Evolutionary conservation across 2,797 vertebrate genomes (phyloP).

Genomic region (Buceros bicornis): DNA sequence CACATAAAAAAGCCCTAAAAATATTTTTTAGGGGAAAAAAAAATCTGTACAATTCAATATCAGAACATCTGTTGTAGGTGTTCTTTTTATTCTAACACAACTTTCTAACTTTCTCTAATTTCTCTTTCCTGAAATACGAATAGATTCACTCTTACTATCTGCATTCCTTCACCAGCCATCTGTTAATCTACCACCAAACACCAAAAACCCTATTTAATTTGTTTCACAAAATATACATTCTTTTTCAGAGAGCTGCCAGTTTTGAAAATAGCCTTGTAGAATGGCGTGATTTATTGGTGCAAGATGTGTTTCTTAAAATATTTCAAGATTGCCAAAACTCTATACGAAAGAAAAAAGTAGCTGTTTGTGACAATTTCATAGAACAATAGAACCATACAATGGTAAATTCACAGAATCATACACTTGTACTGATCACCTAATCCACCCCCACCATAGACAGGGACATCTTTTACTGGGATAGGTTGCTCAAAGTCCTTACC

Average conservation of each 20-base stretch:
- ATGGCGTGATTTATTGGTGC: not conserved
- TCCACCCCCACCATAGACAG: not conserved
- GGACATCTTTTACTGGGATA: not conserved
- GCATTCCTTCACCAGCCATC: constrained; percentile 42
- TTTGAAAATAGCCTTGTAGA: constrained; percentile 11
- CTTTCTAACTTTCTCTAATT: not conserved
- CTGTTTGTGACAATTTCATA: not conserved
- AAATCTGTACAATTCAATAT: not conserved
- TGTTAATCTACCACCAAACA: constrained; percentile 13
- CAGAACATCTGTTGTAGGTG: not conserved
- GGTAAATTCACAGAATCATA: not conserved
- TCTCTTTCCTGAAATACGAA: constrained; percentile 6
- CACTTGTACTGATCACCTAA: not conserved
- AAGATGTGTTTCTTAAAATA: constrained; percentile 15
- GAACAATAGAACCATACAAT: not conserved
- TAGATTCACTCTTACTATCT: not conserved
- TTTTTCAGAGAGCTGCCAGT: constrained; percentile 45
- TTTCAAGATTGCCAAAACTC: not conserved
- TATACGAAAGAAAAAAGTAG: not conserved
- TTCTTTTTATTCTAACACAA: not conserved
- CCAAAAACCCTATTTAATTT: not conserved
- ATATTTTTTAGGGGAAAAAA: not conserved
- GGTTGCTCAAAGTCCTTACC: not conserved
- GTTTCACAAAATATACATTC: constrained; percentile 48
- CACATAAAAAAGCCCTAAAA: not conserved